A percentile compares a stretch with the other conserved stretches of the same genome.
Evolutionary conservation across 2,113 vertebrate genomes (phyloP).

Genomic region (Taurulus bubalis): DNA sequence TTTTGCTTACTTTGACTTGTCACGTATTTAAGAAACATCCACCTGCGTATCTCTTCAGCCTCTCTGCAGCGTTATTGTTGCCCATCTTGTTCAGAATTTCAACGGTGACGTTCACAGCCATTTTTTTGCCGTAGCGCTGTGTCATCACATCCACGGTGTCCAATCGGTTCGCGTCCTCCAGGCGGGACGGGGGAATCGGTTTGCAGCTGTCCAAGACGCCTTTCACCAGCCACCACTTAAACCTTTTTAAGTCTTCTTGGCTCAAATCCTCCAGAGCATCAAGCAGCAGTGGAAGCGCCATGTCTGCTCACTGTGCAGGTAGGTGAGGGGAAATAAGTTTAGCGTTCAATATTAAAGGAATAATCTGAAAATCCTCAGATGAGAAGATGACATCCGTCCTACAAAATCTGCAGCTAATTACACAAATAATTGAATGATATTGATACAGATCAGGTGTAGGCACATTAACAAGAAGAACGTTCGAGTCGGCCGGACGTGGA

Average conservation of each 20-base stretch:
- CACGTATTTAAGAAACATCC: not conserved
- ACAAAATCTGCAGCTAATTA: not conserved
- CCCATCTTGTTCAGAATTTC: constrained; percentile 39
- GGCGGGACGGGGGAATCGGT: not conserved
- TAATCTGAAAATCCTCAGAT: not conserved
- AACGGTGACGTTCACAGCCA: not conserved
- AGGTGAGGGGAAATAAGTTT: not conserved
- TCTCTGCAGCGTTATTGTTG: not conserved
- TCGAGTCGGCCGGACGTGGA: too few species aligned
- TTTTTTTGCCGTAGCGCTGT: not conserved
- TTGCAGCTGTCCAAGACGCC: accelerated
- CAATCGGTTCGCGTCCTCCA: not conserved
- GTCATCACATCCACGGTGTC: constrained; percentile 3
- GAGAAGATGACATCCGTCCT: not conserved
- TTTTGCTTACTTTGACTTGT: not conserved
- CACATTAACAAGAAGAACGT: not conserved
- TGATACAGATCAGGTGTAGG: not conserved
- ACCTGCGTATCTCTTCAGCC: constrained; percentile 35
- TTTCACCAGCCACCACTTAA: constrained; percentile 22
- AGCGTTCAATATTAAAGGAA: not conserved
- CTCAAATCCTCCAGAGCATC: not conserved
- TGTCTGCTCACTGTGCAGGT: constrained; percentile 39
- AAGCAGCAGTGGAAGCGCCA: constrained; percentile 20
- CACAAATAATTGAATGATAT: not conserved
- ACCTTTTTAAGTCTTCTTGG: accelerated